Evolutionary conservation across 2,888 invertebrate genomes (phyloP).

Genomic region (Smittia aterrima): DNA sequence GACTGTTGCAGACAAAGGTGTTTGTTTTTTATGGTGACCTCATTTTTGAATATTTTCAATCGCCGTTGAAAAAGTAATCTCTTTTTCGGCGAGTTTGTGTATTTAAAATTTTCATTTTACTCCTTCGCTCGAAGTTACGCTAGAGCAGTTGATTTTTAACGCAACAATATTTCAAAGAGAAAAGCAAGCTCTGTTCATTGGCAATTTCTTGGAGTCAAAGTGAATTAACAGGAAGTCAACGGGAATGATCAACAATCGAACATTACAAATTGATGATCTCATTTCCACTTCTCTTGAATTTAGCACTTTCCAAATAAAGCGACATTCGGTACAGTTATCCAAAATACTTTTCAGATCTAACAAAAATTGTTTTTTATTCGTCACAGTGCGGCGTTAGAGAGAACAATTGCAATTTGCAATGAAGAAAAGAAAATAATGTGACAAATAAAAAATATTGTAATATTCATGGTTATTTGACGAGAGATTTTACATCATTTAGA

Average conservation of each 20-base stretch:
- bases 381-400: background rate
- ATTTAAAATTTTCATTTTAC: background rate
- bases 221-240: background rate
- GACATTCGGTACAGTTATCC: conserved; percentile 25
- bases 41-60: background rate
- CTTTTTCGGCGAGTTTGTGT: background rate
- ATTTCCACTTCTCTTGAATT: background rate
- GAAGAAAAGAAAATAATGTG: background rate
- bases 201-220: background rate
- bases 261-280: background rate
- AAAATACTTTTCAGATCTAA: conserved; percentile 26
- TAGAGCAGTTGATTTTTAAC: background rate
- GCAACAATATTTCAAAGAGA: background rate
- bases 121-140: too few relatives aligned
- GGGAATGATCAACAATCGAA: background rate
- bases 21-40: background rate
- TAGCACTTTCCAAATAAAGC: background rate
- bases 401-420: too few relatives aligned
- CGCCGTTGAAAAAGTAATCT: background rate
- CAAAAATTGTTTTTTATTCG: background rate
- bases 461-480: too few relatives aligned
- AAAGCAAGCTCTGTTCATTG: background rate
- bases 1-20: too few relatives aligned
- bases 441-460: too few relatives aligned
- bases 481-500: background rate